These are phyloP conservation scores for Lochmaea crataegi DNA, from an alignment of 2,888 invertebrate species.

Conservation along the genomic window DNA sequence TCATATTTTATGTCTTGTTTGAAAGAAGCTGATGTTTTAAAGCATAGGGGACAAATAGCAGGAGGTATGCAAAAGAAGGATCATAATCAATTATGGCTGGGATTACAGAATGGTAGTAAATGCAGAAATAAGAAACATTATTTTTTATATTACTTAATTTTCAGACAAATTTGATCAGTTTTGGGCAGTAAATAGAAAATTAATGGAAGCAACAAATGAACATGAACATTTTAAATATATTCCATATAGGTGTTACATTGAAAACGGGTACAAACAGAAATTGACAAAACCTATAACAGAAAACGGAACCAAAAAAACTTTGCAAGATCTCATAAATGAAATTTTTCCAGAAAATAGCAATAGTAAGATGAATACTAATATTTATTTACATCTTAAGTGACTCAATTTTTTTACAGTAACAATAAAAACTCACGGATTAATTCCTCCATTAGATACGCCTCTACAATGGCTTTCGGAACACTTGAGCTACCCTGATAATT, in stretches of 20 bases:
- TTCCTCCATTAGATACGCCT: conserved; percentile 88
- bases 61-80: conserved; percentile 96
- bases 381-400: neutral
- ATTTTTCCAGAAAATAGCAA: conserved; percentile 72
- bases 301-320: conserved; percentile 78
- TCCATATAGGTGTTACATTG: conserved; percentile 85
- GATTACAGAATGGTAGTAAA: conserved; percentile 85
- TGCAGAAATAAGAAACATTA: neutral
- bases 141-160: conserved; percentile 53
- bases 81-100: conserved; percentile 95
- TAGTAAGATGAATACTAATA: conserved; percentile 56
- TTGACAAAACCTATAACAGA: conserved; percentile 80
- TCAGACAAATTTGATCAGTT: conserved; percentile 98
- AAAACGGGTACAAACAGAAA: conserved; percentile 80
- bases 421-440: conserved; percentile 89
- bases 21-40: conserved; percentile 98
- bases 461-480: conserved; percentile 98
- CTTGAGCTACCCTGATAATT: conserved; percentile 98
- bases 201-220: conserved; percentile 89
- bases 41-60: conserved; percentile 91
- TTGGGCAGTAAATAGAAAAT: conserved; percentile 95
- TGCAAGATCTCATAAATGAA: conserved; percentile 78
- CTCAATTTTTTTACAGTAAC: conserved; percentile 70
- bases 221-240: conserved; percentile 89
- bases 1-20: conserved; percentile 94